Base-by-base conservation (phyloP, 2,113 vertebrate species). In the Pipra filicauda region DNA sequence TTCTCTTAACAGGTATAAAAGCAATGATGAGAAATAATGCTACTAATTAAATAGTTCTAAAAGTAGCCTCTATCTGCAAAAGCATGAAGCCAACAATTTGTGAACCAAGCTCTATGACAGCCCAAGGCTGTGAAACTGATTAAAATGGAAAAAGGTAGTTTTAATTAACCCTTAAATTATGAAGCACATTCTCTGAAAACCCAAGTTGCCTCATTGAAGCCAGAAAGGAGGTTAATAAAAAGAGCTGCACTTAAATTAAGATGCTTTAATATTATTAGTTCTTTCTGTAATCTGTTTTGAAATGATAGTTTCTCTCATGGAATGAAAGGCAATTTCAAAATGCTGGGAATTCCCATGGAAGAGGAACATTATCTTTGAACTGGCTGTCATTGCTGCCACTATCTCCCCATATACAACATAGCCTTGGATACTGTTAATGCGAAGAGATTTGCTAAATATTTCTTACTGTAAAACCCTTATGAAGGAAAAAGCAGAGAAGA, bases 71-170 rank as follows among this genome's bases (percentile, higher is more conserved):
- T 94, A 67, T 92, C 88, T 88, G 83, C 51, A 88, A 81, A 80
- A 70, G 41, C 57, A 78, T 64, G 52, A 72, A 83, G 64, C 70
- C 72, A 72, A 24, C 79, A 85, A 71, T 92, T 92, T 81, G 65
- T 92, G 90, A 95, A 67, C 86, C 73, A 95, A 89, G 65, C 49
- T 83, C 62, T 89, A 11, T 87, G 91, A 91, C 37, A 81, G 79
- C 70, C 77, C 37, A 91, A 93, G 92, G 95, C 91, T 89, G 71
- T 94, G 76, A 96, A 96, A 91, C 85, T 72, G 88, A 81, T 93
- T 93, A 81, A 96, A 94, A 91, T 72, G 59, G 74, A 73, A 82
- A 83, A 85, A 92, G 84, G 61, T 59, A 70, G 49, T 76, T 89
- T 39, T 93, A 96, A 89, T 92, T 85, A 91, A 94, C 62, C 62